Evolutionary conservation across 2,113 vertebrate genomes (phyloP), one percentile per base, ranked within the genome.

Genomic region (Hepsetus odoe): DNA sequence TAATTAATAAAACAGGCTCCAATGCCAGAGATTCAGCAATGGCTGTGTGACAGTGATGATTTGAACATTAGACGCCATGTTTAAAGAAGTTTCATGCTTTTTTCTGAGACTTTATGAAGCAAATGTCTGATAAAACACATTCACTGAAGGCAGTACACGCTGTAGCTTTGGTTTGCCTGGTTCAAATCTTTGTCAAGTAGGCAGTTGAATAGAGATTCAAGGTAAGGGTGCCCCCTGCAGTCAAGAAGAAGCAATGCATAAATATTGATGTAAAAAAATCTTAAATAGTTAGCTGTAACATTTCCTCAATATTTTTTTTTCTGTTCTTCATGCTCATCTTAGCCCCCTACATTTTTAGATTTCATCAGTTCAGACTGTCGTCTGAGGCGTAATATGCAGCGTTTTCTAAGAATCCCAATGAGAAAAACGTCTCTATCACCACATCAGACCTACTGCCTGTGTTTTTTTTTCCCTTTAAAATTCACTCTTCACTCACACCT

Each of bases 181-280:
- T 49, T 62, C 11, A 78, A 62, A 70, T 28, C n/a, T 44, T 62
- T 42, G 3, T 61, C 24, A 32, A 61, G 51, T 28, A 42, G 24
- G 51, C 12, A 16, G 10, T 18, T 40, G 18, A 24, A 35, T 6
- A 13, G 20, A 74, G 53, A 64, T 22, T 71, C 65, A 46, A 69
- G 77, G 74, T 69, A 62, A 44, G 55, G 55, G 65, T 76, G 74
- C 77, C 82, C 69, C 77, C 77, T 83, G 74, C 78, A 80, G 82
- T 13, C 12, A 44, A 28, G 18, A 46, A 0, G 18, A 53, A 58
- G 61, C 18, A 80, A 33, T 73, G 49, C 78, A 67, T 20, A 40
- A 18, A n/a, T 26, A 68, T 35, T 22, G 32, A 38, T 13, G 1
- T 3, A 24, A n/a, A n/a, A n/a, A n/a, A n/a, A n/a, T n/a, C n/a